A percentile compares a stretch with the other conserved stretches of the same genome.
phyloP scores from a whole-genome alignment of 2,888 invertebrate genomes.

The Apotomis betuletana region DNA sequence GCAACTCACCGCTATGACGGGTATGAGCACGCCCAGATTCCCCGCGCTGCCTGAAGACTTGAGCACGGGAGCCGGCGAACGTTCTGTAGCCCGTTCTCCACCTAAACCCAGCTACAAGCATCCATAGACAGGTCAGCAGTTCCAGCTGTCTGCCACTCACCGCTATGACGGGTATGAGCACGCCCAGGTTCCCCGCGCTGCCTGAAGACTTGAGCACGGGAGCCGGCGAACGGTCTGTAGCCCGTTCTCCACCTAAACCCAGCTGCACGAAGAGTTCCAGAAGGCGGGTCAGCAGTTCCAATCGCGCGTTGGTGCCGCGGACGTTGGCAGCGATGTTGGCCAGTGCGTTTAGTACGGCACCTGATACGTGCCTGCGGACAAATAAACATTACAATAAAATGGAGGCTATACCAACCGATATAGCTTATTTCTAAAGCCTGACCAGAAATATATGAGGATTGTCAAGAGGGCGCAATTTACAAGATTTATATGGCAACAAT shows the following conservation, averaged over 20 bases:
- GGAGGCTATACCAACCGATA: no score
- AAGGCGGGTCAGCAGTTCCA: slow-evolving; percentile 93
- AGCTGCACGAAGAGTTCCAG: slow-evolving; percentile 98
- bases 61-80: slow-evolving; percentile 70
- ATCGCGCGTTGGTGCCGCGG: slow-evolving; percentile 92
- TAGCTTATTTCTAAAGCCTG: no score
- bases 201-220: slow-evolving; percentile 92
- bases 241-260: slow-evolving; percentile 97
- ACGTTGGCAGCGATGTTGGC: slow-evolving; percentile 98
- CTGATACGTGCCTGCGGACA: slow-evolving; percentile 90
- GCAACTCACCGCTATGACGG: slow-evolving; percentile 95
- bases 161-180: slow-evolving; percentile 98
- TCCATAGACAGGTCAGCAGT: slow-evolving; percentile 94
- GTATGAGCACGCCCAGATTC: slow-evolving; percentile 98
- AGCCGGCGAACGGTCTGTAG: slow-evolving; percentile 94
- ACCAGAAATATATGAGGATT: no score
- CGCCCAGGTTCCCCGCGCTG: slow-evolving; percentile 98
- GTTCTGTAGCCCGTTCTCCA: slow-evolving; percentile 70
- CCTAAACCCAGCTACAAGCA: slow-evolving; percentile 98
- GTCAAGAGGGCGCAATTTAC: no score
- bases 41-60: slow-evolving; percentile 98
- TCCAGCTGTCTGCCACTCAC: slow-evolving; percentile 85
- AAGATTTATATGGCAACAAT: no score
- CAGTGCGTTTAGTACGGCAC: slow-evolving; percentile 97
- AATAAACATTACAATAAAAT: no score